phyloP scores from a whole-genome alignment of 2,113 vertebrate species.

The Panthera leo region DNA sequence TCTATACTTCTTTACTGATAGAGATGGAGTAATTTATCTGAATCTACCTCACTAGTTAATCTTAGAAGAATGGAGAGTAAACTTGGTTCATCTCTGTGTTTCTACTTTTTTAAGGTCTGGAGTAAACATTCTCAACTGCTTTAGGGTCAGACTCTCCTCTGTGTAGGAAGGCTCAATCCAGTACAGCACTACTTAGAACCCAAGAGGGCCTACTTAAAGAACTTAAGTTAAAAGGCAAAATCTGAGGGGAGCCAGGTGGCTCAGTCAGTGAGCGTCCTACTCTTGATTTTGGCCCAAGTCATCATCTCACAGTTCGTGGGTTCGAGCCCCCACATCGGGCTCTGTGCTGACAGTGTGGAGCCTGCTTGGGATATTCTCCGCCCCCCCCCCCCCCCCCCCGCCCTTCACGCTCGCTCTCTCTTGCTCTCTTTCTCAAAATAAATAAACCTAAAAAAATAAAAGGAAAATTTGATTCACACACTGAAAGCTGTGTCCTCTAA shows the following conservation, averaged over 20 bases:
- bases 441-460: too few relatives aligned
- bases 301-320: too few relatives aligned
- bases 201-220: not conserved
- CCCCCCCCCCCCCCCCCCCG: too few relatives aligned
- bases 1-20: not conserved
- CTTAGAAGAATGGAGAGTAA: not conserved
- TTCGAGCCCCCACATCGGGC: too few relatives aligned
- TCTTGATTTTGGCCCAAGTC: too few relatives aligned
- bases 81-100: not conserved
- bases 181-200: not conserved
- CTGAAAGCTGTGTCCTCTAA: not conserved
- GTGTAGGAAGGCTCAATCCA: not conserved
- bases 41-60: not conserved
- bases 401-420: too few relatives aligned
- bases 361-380: too few relatives aligned
- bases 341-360: too few relatives aligned
- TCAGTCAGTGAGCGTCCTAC: too few relatives aligned
- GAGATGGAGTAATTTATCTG: not conserved
- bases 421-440: too few relatives aligned
- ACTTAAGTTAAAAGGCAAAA: constrained; percentile 18
- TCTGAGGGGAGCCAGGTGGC: not conserved
- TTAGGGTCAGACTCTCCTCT: not conserved
- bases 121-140: not conserved
- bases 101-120: not conserved
- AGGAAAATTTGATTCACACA: not conserved